Evolutionary conservation across 2,113 vertebrate species (phyloP), one percentile per base, ranked within the genome.

Genomic region (Butorides virescens): DNA sequence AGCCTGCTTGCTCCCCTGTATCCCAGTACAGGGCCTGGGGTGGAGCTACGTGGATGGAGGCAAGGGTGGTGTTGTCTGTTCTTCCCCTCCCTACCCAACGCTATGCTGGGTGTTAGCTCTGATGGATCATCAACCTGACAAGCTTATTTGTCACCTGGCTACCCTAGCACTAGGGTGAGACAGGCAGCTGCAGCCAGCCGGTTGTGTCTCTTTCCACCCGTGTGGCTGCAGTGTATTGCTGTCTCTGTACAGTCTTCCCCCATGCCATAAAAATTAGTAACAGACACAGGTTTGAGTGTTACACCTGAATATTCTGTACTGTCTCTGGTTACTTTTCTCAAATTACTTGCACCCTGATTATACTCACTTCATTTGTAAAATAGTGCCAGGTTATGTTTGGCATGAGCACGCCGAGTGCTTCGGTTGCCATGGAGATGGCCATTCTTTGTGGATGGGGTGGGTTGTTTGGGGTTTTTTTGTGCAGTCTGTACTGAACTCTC

Each of bases 161-260:
- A 20, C 19, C 25, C 27, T 3, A 20, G 46, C 17, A 20, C 46
- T 13, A 3, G 0, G 14, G 3, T 42, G 83, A 39, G 36, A 32
- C 3, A 9, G 30, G 21, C 52, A 78, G 5, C 39, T 18, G 11
- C 49, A 53, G 70, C 34, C 42, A 74, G 32, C 52, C 22, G 3
- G 18, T 30, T 13, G 1, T 21, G 5, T 13, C 10, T 75, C 15
- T 23, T 61, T 32, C 39, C 16, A n/a, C 26, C 18, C 0, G 0
- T 2, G 6, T 23, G 1, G 3, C 42, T 56, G 36, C 20, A 12
- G 17, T 56, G 13, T 21, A 6, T 13, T 62, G 50, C 72, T 42
- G 13, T 30, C 16, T 34, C 52, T 36, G 11, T 13, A 27, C 17
- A 13, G 9, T 39, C 32, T 63, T 59, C 8, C 42, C 10, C 26